Evolutionary conservation across 2,113 vertebrate species (phyloP).

Genomic region (Strix uralensis): DNA sequence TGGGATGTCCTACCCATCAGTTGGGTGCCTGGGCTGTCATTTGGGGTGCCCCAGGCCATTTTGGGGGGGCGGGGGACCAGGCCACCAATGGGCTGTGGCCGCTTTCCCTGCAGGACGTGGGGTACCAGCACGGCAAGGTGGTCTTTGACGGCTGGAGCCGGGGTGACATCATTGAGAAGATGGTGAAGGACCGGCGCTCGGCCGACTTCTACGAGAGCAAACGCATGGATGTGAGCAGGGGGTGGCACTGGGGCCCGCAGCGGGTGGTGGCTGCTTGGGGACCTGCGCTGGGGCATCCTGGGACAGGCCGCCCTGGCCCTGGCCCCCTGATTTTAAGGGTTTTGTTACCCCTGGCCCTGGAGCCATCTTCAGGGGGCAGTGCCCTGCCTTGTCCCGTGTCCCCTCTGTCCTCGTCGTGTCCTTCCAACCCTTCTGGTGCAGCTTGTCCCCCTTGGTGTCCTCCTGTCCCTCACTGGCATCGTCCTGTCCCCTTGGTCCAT

Average conservation of each 20-base stretch:
- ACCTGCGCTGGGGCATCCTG: background rate
- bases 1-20: background rate
- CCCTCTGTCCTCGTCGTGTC: background rate
- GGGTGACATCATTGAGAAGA: constrained; percentile 89
- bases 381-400: background rate
- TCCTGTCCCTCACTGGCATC: background rate
- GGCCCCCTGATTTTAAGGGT: background rate
- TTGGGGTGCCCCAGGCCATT: too few species aligned
- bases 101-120: constrained; percentile 79
- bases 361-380: background rate
- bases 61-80: fast-evolving
- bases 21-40: background rate
- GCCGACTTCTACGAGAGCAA: constrained; percentile 89
- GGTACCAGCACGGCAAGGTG: constrained; percentile 89
- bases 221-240: constrained; percentile 82
- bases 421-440: background rate
- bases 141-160: constrained; percentile 90
- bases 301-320: background rate
- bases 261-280: background rate
- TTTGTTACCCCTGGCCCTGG: background rate
- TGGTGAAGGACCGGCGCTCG: constrained; percentile 88
- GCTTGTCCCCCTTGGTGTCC: background rate
- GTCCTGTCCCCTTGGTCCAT: background rate
- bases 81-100: fast-evolving
- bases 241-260: fast-evolving